These are phyloP conservation scores for Conomelus anceps DNA, from an alignment of 2,888 invertebrate genomes.

Conservation along the genomic window DNA sequence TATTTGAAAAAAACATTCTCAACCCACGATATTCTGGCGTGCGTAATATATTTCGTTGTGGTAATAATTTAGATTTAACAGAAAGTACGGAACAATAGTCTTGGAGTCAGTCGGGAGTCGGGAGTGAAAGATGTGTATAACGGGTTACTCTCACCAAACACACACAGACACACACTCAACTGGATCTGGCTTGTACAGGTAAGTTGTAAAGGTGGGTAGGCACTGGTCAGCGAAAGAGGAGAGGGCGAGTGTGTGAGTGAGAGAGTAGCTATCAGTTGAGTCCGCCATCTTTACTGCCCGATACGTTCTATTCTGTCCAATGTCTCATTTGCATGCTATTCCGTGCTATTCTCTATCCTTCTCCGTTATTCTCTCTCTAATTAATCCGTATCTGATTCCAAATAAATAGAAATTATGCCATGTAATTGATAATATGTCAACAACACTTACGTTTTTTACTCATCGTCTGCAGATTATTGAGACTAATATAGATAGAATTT, in stretches of 20 bases:
- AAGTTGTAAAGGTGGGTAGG: neutral
- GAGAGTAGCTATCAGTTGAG: neutral
- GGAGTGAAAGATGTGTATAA: neutral
- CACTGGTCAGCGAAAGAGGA: too few species aligned
- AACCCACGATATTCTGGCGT: neutral
- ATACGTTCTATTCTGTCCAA: neutral
- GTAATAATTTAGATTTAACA: neutral
- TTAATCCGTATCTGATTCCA: neutral
- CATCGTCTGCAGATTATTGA: neutral
- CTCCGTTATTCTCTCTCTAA: neutral
- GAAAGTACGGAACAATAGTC: neutral
- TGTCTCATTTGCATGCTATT: conserved; percentile 8
- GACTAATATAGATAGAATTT: neutral
- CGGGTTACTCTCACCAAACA: neutral
- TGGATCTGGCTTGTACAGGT: neutral
- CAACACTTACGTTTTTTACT: neutral
- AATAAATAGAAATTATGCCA: neutral
- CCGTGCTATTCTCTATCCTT: neutral
- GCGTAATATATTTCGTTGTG: neutral
- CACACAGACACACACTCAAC: neutral
- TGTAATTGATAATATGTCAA: neutral
- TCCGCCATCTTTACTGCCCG: neutral
- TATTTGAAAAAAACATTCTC: neutral
- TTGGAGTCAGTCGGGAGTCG: neutral
- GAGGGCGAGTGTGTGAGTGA: too few species aligned